Evolutionary conservation across 2,113 vertebrate genomes (phyloP), one percentile per base, ranked within the genome.

Genomic region (Poeciliopsis occidentalis): DNA sequence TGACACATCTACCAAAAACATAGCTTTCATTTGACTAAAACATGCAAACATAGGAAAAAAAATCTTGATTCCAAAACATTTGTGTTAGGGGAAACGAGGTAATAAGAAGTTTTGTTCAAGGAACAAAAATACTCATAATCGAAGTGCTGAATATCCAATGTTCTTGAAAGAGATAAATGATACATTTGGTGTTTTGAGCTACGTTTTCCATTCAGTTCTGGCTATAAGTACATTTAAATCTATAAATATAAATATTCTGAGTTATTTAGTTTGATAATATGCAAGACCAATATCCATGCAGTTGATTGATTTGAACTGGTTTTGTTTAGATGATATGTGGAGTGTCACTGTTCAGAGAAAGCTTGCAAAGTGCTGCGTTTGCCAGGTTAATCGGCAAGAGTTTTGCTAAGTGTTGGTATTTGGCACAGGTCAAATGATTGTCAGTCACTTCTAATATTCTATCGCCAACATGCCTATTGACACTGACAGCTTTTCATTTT

Each of bases 331-430:
- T 70, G 73, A 62, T 61, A 32, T 27, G 57, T 60, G 26, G 34
- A n/a, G 22, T 22, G 27, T 31, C 71, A 27, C 8, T 72, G 72
- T 31, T 69, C 32, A 70, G 67, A 73, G 32, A 63, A 26, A 37
- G 57, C 67, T 77, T 76, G 37, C 22, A 19, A 78, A 87, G 68
- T 68, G 75, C 13, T 1, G 19, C 65, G 74, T 75, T 66, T 62
- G 27, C 34, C 39, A 74, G 76, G 80, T 85, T 79, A 91, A 88
- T 87, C 74, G 67, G 47, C 34, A 78, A 73, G 80, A 85, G 41
- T 54, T 72, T 60, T 68, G 44, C 17, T 34, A 68, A 78, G 69
- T 7, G 0, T 30, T 13, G 4, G n/a, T 62, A 64, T 79, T 73
- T 82, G 69, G 85, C 73, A 67, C 54, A 70, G 79, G 79, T 81